Conservation (phyloP, 2,797 vertebrate genomes). For the Psittacula echo region DNA sequence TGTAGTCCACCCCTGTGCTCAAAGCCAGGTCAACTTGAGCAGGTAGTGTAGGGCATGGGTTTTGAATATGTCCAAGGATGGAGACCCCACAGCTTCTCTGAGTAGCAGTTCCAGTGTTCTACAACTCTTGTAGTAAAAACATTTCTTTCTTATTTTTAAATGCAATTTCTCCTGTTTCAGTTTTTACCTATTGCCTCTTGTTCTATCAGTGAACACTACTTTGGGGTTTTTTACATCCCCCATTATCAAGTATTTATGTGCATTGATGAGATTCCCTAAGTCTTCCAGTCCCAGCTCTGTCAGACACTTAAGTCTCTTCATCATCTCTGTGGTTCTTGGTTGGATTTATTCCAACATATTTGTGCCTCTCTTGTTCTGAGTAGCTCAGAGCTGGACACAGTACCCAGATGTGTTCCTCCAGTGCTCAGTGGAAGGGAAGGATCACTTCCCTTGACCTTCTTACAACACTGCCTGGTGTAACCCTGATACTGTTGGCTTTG, state of each 20-base stretch:
- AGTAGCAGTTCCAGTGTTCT: neutral
- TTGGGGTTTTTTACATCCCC: neutral
- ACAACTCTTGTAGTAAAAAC: neutral
- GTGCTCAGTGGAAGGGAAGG: neutral
- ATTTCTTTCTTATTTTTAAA: neutral
- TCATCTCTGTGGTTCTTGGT: neutral
- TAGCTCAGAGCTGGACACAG: neutral
- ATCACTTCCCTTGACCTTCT: neutral
- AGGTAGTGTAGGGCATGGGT: neutral
- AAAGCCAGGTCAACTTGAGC: neutral
- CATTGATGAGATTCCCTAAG: neutral
- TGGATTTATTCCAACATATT: neutral
- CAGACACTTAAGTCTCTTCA: neutral
- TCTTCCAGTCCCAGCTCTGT: neutral
- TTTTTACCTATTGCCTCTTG: neutral
- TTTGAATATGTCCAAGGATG: neutral
- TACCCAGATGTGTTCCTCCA: neutral
- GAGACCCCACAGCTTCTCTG: neutral
- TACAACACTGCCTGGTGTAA: neutral
- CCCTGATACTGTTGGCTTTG: neutral
- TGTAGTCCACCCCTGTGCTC: neutral
- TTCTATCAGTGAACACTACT: neutral
- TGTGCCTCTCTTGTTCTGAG: neutral
- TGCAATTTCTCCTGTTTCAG: neutral
- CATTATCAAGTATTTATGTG: neutral